These are phyloP conservation scores for Aporophyla nigra DNA, from an alignment of 2,888 invertebrate genomes.

Conservation along the genomic window DNA sequence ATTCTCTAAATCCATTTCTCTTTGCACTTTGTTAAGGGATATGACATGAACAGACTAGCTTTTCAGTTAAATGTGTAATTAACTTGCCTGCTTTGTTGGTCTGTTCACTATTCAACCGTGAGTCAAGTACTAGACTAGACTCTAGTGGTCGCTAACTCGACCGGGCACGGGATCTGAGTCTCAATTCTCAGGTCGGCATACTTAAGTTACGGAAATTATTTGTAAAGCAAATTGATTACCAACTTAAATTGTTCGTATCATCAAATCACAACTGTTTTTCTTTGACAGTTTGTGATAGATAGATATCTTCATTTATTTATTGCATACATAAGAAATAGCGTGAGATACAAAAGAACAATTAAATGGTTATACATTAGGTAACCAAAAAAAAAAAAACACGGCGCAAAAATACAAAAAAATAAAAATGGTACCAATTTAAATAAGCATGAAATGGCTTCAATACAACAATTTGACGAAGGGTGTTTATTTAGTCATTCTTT, in stretches of 20 bases:
- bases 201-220: not conserved
- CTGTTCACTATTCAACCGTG: not conserved
- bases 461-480: not conserved
- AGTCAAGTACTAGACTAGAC: slow-evolving; percentile 1
- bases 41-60: not conserved
- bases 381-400: no score
- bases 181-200: not conserved
- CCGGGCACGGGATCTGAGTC: no score
- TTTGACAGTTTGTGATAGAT: not conserved
- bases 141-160: not conserved
- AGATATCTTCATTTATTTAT: not conserved
- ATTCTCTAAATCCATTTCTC: not conserved
- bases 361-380: not conserved
- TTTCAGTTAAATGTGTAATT: not conserved
- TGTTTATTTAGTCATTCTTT: not conserved
- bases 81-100: not conserved
- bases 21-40: not conserved
- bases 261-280: not conserved
- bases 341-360: not conserved
- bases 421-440: no score
- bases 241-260: not conserved
- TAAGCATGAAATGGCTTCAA: not conserved
- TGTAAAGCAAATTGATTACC: not conserved
- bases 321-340: not conserved
- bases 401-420: no score